Evolutionary conservation across 2,888 invertebrate genomes (phyloP).

Genomic region (Trachelus tabidus): DNA sequence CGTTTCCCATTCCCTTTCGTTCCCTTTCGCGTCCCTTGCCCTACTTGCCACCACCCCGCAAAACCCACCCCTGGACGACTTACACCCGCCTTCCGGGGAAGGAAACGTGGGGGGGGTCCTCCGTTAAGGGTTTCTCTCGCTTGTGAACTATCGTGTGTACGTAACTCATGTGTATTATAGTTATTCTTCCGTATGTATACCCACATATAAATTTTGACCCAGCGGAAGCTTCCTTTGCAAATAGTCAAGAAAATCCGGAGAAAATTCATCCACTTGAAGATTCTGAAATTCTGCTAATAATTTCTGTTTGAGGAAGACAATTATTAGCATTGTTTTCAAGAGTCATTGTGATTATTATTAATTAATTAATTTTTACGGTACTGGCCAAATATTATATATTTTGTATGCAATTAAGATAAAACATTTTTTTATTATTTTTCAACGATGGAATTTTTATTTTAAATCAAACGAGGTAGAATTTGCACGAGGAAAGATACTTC

Average conservation of each 20-base stretch:
- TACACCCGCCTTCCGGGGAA: slow-evolving; percentile 4
- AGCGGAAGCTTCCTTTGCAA: not conserved
- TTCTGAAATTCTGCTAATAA: not conserved
- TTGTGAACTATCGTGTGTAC: not conserved
- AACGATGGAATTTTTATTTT: too few species aligned
- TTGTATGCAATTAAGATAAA: not conserved
- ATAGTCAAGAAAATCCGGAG: not conserved
- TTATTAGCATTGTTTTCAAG: not conserved
- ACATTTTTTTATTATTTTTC: not conserved
- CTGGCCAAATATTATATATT: not conserved
- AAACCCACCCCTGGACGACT: slow-evolving; percentile 36
- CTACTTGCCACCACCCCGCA: slow-evolving; percentile 7
- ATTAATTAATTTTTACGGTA: not conserved
- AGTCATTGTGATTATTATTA: not conserved
- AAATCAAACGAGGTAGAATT: too few species aligned
- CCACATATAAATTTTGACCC: not conserved
- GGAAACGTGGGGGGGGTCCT: not conserved
- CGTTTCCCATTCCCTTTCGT: not conserved
- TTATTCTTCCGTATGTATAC: not conserved
- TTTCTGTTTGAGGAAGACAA: not conserved
- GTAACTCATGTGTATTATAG: not conserved
- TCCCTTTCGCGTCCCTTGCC: not conserved
- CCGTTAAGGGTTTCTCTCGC: not conserved
- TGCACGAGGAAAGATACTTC: not conserved
- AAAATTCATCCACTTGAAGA: not conserved